A percentile compares a stretch with the other conserved stretches of the same genome.
Conservation (phyloP, 2,888 invertebrate species). For the Apotomis turbidana region DNA sequence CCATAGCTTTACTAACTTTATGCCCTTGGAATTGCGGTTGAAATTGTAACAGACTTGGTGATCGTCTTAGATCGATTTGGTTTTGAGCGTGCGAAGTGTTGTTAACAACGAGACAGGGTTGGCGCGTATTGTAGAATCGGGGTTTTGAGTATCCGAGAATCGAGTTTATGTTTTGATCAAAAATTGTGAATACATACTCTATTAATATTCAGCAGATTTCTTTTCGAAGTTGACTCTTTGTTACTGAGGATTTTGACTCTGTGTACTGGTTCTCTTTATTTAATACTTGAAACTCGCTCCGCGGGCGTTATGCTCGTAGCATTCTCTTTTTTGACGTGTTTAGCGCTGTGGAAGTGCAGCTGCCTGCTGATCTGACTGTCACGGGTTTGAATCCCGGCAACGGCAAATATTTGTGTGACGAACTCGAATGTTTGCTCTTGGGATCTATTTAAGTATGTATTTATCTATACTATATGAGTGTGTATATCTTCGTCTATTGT, state of each 20-base stretch:
- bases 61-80: background rate
- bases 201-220: background rate
- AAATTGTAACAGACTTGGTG: background rate
- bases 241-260: background rate
- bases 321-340: too few species aligned
- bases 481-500: too few species aligned
- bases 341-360: too few species aligned
- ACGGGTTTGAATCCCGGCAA: too few species aligned
- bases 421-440: too few species aligned
- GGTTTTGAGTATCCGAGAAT: slow-evolving; percentile 3
- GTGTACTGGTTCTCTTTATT: too few species aligned
- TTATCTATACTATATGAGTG: too few species aligned
- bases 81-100: slow-evolving; percentile 7
- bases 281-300: too few species aligned
- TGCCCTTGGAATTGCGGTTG: background rate
- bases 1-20: background rate
- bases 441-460: too few species aligned
- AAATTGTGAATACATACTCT: background rate
- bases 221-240: background rate
- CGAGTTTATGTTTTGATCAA: slow-evolving; percentile 3
- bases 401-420: too few species aligned
- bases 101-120: slow-evolving; percentile 30
- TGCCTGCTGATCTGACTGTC: too few species aligned
- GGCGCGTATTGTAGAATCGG: slow-evolving; percentile 1
- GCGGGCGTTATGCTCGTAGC: too few species aligned